Conservation (phyloP, 2,797 vertebrate species). For the Silurus aristotelis region DNA sequence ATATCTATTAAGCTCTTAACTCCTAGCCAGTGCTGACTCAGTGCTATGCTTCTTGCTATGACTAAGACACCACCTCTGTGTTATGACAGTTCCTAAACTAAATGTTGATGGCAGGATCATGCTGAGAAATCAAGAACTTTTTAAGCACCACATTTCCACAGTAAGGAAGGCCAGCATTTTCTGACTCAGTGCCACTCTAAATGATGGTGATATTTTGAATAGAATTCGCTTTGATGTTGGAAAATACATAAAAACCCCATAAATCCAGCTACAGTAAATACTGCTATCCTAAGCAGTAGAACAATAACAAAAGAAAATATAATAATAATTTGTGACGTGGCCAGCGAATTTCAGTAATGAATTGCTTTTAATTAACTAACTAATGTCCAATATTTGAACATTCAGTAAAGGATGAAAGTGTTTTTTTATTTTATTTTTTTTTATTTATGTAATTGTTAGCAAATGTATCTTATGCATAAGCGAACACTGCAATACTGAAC, state of each 20-base stretch:
- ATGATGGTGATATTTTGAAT: constrained; percentile 35
- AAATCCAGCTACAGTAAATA: constrained; percentile 39
- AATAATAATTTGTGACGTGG: no score
- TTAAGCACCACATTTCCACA: constrained; percentile 26
- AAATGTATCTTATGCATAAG: neutral
- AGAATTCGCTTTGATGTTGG: constrained; percentile 34
- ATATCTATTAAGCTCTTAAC: constrained; percentile 5
- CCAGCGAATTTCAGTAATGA: constrained; percentile 41
- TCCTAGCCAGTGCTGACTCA: constrained; percentile 2
- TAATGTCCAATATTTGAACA: neutral
- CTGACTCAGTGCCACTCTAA: constrained; percentile 25
- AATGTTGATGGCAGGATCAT: constrained; percentile 32
- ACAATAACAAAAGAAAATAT: constrained; percentile 5
- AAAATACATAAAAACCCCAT: constrained; percentile 25
- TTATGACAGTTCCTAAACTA: constrained; percentile 3
- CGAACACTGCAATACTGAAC: neutral
- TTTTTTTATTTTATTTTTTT: neutral
- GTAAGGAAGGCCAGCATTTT: constrained; percentile 2
- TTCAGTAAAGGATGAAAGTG: neutral
- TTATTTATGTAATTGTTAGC: neutral
- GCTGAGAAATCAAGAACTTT: neutral
- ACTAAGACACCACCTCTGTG: constrained; percentile 6
- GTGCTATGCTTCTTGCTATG: constrained; percentile 6
- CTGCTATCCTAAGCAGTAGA: neutral
- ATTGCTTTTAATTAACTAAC: constrained; percentile 42